Conservation (phyloP, 2,113 vertebrate genomes). For the Petrocephalus zakoni region DNA sequence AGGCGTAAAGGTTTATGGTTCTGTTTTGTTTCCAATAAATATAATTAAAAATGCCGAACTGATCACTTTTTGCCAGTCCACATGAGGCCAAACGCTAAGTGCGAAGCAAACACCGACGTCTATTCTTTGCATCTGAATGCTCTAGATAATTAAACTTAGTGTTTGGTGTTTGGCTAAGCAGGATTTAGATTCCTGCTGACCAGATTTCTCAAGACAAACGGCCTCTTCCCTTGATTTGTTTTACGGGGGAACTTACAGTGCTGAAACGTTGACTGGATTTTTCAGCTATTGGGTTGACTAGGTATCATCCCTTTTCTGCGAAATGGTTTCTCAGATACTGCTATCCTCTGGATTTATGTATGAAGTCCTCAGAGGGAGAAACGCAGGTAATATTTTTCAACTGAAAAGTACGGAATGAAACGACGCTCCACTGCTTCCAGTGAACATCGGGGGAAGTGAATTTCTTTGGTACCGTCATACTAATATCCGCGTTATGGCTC, state of each 20-base stretch:
- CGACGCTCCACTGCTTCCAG: neutral
- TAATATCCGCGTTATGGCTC: neutral
- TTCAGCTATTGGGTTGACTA: neutral
- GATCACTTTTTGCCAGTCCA: constrained; percentile 50
- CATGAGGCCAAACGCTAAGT: constrained; percentile 25
- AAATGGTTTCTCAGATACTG: neutral
- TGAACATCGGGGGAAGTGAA: neutral
- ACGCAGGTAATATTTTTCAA: neutral
- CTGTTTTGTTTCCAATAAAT: constrained; percentile 53
- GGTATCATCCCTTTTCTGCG: neutral
- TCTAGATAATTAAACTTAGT: constrained; percentile 3
- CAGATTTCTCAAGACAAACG: constrained; percentile 39
- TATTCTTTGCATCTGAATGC: neutral
- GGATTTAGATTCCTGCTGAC: constrained; percentile 28
- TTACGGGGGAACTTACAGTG: constrained; percentile 36
- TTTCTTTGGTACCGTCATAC: neutral
- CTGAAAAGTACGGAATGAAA: neutral
- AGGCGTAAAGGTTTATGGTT: constrained; percentile 43
- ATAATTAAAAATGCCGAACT: constrained; percentile 31
- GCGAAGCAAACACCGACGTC: neutral
- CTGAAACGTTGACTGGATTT: constrained; percentile 7
- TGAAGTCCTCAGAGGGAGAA: neutral
- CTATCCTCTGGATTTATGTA: neutral
- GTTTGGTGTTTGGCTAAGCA: constrained; percentile 40
- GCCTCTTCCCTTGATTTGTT: constrained; percentile 25